Conservation (phyloP, 2,113 vertebrate genomes). For the Calidris pugnax region DNA sequence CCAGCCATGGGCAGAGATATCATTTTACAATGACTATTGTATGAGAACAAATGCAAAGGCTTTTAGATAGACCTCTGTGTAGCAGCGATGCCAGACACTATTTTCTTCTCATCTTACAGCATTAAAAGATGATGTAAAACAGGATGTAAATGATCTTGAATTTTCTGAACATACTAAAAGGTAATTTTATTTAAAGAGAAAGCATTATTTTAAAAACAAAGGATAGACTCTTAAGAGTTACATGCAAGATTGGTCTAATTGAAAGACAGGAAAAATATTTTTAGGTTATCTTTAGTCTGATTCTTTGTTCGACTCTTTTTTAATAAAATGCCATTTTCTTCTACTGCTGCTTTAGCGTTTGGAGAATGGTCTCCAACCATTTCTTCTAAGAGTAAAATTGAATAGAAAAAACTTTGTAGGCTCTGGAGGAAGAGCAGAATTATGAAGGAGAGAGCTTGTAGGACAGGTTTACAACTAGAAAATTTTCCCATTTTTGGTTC, state of each 20-base stretch:
- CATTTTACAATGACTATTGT: constrained; percentile 57
- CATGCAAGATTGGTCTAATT: neutral
- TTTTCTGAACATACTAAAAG: neutral
- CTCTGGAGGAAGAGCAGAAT: neutral
- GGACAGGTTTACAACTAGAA: neutral
- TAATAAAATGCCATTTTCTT: neutral
- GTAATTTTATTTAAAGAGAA: neutral
- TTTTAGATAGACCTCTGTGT: constrained; percentile 39
- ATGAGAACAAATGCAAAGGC: constrained; percentile 56
- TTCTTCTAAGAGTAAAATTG: neutral
- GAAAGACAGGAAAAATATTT: neutral
- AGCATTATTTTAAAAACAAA: neutral
- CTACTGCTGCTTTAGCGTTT: neutral
- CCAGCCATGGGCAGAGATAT: constrained; percentile 53
- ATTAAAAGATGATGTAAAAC: constrained; percentile 28
- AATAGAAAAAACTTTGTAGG: neutral
- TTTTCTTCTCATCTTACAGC: constrained; percentile 74
- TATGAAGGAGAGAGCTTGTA: neutral
- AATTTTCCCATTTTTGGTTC: neutral
- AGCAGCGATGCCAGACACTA: constrained; percentile 60
- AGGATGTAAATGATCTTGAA: constrained; percentile 26
- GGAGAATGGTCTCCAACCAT: neutral
- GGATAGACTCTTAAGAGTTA: neutral
- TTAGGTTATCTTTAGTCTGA: neutral
- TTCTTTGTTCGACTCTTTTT: neutral